phyloP scores from a whole-genome alignment of 1,140 invertebrate species.

The Drosophila suzukii region DNA sequence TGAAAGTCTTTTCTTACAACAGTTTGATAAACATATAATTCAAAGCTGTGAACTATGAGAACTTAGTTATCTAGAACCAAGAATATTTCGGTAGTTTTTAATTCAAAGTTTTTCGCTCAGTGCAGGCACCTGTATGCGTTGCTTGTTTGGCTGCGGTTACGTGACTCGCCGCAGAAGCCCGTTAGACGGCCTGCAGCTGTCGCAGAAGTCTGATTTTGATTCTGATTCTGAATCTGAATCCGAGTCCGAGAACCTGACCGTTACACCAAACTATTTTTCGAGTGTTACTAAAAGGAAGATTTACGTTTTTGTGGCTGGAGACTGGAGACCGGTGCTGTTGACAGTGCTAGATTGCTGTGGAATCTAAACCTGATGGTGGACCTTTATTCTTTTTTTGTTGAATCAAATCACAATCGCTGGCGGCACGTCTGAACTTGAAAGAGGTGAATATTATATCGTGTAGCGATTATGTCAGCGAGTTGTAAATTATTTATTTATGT shows the following conservation, averaged over 20 bases:
- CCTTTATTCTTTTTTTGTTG: slow-evolving; percentile 66
- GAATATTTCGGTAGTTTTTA: too few relatives aligned
- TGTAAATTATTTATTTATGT: slow-evolving; percentile 55
- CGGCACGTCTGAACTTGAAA: slow-evolving; percentile 79
- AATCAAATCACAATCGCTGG: slow-evolving; percentile 70
- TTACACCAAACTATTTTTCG: slow-evolving; percentile 46
- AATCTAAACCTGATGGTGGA: slow-evolving; percentile 17
- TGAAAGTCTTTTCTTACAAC: too few relatives aligned
- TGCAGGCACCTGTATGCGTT: slow-evolving; percentile 13
- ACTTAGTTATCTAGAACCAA: too few relatives aligned
- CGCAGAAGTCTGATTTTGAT: slow-evolving; percentile 40
- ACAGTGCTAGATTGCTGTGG: slow-evolving; percentile 52
- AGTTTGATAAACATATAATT: too few relatives aligned
- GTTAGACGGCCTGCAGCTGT: slow-evolving; percentile 77
- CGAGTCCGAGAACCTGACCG: slow-evolving; percentile 53
- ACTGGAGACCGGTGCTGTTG: slow-evolving; percentile 31
- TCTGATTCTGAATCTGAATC: slow-evolving; percentile 29
- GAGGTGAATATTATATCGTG: slow-evolving; percentile 48
- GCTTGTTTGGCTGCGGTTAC: slow-evolving; percentile 56
- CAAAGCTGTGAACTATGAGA: too few relatives aligned
- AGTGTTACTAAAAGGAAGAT: slow-evolving; percentile 30
- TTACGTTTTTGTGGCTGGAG: slow-evolving; percentile 70
- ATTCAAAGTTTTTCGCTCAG: slow-evolving; percentile 8
- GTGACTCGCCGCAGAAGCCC: slow-evolving; percentile 64
- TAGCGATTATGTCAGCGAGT: slow-evolving; percentile 71